Conservation (phyloP, 2,888 invertebrate species). For the Cyrtodaria siliqua region DNA sequence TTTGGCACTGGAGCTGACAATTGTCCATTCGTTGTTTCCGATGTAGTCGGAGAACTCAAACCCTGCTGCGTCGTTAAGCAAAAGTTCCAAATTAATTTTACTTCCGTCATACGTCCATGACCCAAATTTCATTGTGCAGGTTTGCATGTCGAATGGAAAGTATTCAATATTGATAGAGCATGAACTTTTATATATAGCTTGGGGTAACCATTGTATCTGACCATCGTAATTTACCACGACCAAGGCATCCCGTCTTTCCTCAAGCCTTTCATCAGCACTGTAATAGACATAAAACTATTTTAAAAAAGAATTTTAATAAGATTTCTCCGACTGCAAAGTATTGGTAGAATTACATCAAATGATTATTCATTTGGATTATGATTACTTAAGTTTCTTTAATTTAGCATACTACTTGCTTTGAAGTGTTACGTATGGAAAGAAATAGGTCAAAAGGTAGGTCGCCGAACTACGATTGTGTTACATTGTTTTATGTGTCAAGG, state of each 20-base stretch:
- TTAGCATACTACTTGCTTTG: too few species aligned
- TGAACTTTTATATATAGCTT: slow-evolving; percentile 85
- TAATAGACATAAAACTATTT: too few species aligned
- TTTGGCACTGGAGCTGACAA: slow-evolving; percentile 80
- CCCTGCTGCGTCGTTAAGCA: slow-evolving; percentile 64
- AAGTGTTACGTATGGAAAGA: too few species aligned
- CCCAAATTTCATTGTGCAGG: slow-evolving; percentile 85
- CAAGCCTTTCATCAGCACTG: slow-evolving; percentile 85
- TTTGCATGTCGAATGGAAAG: slow-evolving; percentile 86
- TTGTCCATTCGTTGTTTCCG: slow-evolving; percentile 85
- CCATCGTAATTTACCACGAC: slow-evolving; percentile 84
- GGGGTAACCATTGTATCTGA: slow-evolving; percentile 82
- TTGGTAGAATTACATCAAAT: too few species aligned
- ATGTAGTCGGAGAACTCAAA: slow-evolving; percentile 84
- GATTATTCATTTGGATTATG: too few species aligned
- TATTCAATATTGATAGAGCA: slow-evolving; percentile 85
- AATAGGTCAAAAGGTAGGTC: too few species aligned
- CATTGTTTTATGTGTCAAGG: too few species aligned
- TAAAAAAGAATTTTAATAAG: too few species aligned
- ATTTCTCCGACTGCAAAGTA: too few species aligned
- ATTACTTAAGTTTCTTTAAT: too few species aligned
- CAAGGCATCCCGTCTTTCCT: slow-evolving; percentile 85
- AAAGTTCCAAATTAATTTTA: slow-evolving; percentile 78
- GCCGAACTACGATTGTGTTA: too few species aligned
- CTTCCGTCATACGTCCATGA: slow-evolving; percentile 86